These are phyloP conservation scores for Triplophysa dalaica DNA, from an alignment of 2,113 vertebrate genomes.

Conservation along the genomic window DNA sequence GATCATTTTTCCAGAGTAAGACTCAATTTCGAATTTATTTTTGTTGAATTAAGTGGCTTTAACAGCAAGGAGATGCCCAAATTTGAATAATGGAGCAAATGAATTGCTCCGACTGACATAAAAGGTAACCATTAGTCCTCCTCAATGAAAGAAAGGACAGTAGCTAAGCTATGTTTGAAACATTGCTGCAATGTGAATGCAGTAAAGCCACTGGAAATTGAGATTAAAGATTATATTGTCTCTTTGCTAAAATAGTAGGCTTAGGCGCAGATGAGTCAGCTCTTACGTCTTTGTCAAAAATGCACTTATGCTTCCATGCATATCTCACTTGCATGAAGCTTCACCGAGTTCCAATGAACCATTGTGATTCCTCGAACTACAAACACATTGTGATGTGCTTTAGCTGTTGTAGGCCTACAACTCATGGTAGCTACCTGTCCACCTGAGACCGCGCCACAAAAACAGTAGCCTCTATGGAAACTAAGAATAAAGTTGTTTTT, in stretches of 20 bases:
- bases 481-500: neutral
- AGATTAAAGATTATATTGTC: constrained; percentile 29
- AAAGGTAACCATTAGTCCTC: neutral
- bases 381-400: no score
- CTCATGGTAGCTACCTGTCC: neutral
- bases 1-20: no score
- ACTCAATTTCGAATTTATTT: no score
- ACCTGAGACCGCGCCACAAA: neutral
- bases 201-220: constrained; percentile 3
- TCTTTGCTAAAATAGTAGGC: constrained; percentile 45
- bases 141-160: neutral
- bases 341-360: neutral
- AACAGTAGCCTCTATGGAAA: constrained; percentile 3
- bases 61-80: neutral
- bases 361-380: neutral
- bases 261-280: constrained; percentile 64
- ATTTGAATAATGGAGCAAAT: neutral
- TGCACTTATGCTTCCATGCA: constrained; percentile 50
- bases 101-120: neutral
- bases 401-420: neutral
- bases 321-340: neutral
- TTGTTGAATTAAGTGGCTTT: no score
- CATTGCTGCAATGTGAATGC: neutral
- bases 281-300: constrained; percentile 48
- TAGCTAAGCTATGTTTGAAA: neutral